Evolutionary conservation across 2,113 vertebrate species (phyloP).

Genomic region (Stigmatopora argus): DNA sequence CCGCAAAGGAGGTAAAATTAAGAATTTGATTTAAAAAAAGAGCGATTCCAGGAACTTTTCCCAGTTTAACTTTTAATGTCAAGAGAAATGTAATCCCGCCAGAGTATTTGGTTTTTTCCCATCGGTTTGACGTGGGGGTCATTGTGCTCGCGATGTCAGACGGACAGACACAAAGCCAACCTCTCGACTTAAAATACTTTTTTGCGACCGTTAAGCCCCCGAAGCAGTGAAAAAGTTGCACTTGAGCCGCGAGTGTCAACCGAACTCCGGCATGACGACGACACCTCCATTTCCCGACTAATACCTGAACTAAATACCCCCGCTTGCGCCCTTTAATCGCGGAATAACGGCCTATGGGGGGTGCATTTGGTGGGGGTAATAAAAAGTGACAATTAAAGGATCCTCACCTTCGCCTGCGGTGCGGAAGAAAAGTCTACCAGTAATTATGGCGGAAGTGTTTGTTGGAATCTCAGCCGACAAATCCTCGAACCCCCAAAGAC

Average conservation of each 20-base stretch:
- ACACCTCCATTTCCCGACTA: conserved; percentile 54
- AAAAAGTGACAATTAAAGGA: conserved; percentile 46
- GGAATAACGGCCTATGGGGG: neutral
- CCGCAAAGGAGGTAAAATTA: neutral
- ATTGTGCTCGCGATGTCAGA: neutral
- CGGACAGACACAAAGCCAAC: neutral
- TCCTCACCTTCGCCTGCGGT: conserved; percentile 38
- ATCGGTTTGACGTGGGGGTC: neutral
- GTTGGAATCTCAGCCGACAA: conserved; percentile 67
- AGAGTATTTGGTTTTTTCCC: neutral
- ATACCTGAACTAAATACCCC: conserved; percentile 64
- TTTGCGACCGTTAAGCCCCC: conserved; percentile 27
- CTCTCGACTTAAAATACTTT: neutral
- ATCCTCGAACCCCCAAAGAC: conserved; percentile 63
- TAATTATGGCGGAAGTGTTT: conserved; percentile 71
- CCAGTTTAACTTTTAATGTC: no score
- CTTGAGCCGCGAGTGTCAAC: conserved; percentile 22
- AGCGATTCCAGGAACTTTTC: neutral
- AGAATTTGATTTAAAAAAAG: neutral
- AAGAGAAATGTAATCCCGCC: neutral
- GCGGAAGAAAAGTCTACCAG: conserved; percentile 61
- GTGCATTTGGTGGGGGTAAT: neutral
- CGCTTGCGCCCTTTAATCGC: conserved; percentile 5
- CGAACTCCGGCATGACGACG: conserved; percentile 37
- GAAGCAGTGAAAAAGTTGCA: conserved; percentile 30